phyloP scores from a whole-genome alignment of 2,888 invertebrate species.

The Drosophila paranaensis region DNA sequence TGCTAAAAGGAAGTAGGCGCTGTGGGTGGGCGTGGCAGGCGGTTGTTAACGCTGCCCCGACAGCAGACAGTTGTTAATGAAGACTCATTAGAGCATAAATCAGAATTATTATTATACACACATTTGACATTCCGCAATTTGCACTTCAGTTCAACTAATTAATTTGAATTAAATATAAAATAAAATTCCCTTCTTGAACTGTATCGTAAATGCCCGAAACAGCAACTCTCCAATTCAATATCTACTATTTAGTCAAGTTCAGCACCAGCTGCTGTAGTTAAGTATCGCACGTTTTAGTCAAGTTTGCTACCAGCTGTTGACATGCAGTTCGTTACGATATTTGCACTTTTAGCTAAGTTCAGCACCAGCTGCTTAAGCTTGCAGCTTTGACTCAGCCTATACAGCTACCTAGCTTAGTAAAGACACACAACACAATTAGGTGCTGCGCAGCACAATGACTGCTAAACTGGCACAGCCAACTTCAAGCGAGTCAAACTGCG shows the following conservation, averaged over 20 bases:
- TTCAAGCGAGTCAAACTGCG: slow-evolving; percentile 7
- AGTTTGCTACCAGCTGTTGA: not conserved
- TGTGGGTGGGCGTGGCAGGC: slow-evolving; percentile 14
- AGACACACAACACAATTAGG: slow-evolving; percentile 16
- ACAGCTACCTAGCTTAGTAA: slow-evolving; percentile 18
- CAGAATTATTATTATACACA: not conserved
- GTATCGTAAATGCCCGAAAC: not conserved
- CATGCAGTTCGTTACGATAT: not conserved
- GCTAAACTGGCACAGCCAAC: slow-evolving; percentile 23
- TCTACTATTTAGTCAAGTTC: not conserved
- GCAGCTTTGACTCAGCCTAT: not conserved
- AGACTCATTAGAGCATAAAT: not conserved
- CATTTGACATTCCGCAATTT: not conserved
- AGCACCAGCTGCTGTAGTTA: not conserved
- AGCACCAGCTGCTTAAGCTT: not conserved
- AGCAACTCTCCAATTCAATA: not conserved
- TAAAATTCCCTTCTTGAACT: not conserved
- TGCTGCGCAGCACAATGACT: not conserved
- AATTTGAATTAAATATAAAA: not conserved
- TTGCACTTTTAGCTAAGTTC: not conserved
- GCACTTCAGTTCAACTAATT: not conserved
- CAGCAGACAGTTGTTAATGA: not conserved
- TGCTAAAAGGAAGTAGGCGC: slow-evolving; percentile 75
- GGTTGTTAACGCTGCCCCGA: not conserved
- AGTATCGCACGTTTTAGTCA: not conserved